Conservation (phyloP, 2,113 vertebrate genomes). For the Apistogramma diplotaenia region DNA sequence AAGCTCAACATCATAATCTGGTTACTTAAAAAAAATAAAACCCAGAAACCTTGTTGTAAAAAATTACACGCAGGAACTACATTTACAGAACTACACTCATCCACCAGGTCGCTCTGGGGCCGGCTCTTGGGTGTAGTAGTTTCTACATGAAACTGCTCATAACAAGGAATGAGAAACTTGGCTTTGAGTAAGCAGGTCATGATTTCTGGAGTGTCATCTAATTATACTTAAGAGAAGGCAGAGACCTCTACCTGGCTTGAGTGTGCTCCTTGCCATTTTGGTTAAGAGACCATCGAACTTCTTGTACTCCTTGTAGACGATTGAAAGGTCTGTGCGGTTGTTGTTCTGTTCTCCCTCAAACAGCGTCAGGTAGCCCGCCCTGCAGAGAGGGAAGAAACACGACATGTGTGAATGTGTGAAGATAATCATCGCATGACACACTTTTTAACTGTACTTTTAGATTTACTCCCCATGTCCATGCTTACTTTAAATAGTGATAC, state of each 20-base stretch:
- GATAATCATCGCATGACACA: slow-evolving; percentile 6
- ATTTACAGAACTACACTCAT: neutral
- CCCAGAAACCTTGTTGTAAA: neutral
- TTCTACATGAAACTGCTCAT: neutral
- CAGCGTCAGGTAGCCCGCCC: slow-evolving; percentile 82
- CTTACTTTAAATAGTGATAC: neutral
- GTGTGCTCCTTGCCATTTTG: slow-evolving; percentile 76
- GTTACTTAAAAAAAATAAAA: neutral
- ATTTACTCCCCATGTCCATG: neutral
- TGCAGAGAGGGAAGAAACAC: slow-evolving; percentile 33
- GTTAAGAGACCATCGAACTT: slow-evolving; percentile 80
- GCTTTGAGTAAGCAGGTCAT: neutral
- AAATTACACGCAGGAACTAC: neutral
- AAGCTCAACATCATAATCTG: neutral
- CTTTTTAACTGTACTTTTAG: neutral
- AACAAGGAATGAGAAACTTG: neutral
- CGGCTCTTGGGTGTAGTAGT: neutral
- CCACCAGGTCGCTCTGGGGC: neutral
- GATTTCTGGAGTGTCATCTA: neutral
- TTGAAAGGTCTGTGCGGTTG: slow-evolving; percentile 64
- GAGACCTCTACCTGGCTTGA: slow-evolving; percentile 72
- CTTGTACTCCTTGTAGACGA: slow-evolving; percentile 76
- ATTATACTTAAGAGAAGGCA: neutral
- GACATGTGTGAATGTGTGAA: neutral
- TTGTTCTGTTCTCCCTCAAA: slow-evolving; percentile 77